Percentiles rank a stretch among this genome's conserved stretches.
These are phyloP conservation scores for Cerastis rubricosa DNA, from an alignment of 2,888 invertebrate genomes.

Conservation along the genomic window DNA sequence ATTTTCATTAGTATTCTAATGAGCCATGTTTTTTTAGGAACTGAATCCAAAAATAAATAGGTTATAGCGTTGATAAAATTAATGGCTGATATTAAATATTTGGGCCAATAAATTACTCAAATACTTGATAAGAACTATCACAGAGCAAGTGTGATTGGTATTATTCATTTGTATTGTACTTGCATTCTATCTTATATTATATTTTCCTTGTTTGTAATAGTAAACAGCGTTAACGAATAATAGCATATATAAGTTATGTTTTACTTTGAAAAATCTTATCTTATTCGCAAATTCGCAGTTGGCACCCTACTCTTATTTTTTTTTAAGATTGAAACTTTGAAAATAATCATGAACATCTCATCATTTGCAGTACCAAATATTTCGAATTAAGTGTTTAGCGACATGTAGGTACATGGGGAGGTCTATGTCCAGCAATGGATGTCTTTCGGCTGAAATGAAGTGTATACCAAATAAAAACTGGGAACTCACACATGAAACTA, in stretches of 20 bases:
- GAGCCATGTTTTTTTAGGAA: slow-evolving; percentile 8
- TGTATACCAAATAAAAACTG: too few relatives aligned
- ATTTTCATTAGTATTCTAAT: slow-evolving; percentile 1
- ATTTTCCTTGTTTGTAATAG: slow-evolving; percentile 2
- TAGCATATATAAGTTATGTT: background rate
- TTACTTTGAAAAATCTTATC: background rate
- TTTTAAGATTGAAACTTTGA: too few relatives aligned
- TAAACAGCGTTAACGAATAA: background rate
- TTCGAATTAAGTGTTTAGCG: background rate
- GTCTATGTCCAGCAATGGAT: too few relatives aligned
- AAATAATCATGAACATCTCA: background rate
- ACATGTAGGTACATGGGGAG: too few relatives aligned
- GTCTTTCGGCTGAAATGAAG: too few relatives aligned
- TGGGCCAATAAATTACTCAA: slow-evolving; percentile 12
- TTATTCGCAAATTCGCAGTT: background rate
- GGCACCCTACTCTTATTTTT: too few relatives aligned
- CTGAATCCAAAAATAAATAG: slow-evolving; percentile 17
- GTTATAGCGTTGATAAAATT: slow-evolving; percentile 30
- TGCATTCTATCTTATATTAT: background rate
- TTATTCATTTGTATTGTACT: background rate
- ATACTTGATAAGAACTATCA: slow-evolving; percentile 39
- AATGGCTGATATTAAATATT: slow-evolving; percentile 25
- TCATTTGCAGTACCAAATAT: background rate
- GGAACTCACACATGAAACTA: background rate
- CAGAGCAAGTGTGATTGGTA: background rate